Evolutionary conservation across 2,113 vertebrate species (phyloP), one percentile per base, ranked within the genome.

Genomic region (Cinclus mexicanus): DNA sequence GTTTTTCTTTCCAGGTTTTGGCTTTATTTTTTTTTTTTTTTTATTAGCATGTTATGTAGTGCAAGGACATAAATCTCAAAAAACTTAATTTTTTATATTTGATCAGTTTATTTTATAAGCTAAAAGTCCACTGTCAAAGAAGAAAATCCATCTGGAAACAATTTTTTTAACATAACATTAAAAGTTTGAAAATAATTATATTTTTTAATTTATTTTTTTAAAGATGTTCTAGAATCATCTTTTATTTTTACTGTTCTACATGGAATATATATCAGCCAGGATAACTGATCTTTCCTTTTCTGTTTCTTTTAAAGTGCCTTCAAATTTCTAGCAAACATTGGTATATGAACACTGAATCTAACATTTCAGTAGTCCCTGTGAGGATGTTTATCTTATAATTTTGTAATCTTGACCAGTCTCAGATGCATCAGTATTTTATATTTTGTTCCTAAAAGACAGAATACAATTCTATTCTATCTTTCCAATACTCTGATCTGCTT

Each of bases 71-170:
- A 20, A 23, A 28, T 49, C 14, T 84, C 20, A 37, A 52, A 71
- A 77, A 44, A 10, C 1, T 15, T 49, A 13, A 59, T 57, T 59
- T 63, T 24, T 72, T 49, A 25, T 0, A 0, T 68, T 35, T 53
- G 12, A 44, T 35, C 10, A n/a, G 7, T 37, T 90, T 71, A 9
- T 71, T 81, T 77, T 63, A 42, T 47, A 47, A 23, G 2, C 2
- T 42, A 52, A 35, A 82, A 3, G 0, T 44, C 9, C 1, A 0
- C 50, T 80, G 15, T 28, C 28, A 59, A 63, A 68, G 13, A 9
- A 83, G 67, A 76, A 87, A 77, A 77, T 55, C 9, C 8, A 59
- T 29, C 15, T 81, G 31, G 24, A 46, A 16, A 52, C 7, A 20
- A 67, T 11, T 87, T 46, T 14, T 70, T 60, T 46, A 52, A 8